Percentiles rank a stretch among this genome's conserved stretches.
Conservation (phyloP, 2,888 invertebrate species). For the Netelia fuscicornis region DNA sequence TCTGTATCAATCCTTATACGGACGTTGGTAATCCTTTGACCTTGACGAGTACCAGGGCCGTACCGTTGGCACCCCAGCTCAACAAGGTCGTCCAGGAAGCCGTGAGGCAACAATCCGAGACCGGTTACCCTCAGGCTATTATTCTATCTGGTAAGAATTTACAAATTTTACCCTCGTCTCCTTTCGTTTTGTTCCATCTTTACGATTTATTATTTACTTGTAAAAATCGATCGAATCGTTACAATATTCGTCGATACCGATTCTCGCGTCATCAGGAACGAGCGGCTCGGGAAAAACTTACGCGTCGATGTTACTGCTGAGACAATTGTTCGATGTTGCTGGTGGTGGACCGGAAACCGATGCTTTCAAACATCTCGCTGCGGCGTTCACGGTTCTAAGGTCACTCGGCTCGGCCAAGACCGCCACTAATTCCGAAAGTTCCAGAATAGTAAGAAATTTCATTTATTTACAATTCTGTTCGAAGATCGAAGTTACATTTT, state of each 20-base stretch:
- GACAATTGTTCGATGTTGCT: conserved; percentile 96
- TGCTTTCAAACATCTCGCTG: conserved; percentile 97
- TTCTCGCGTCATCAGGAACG: conserved; percentile 87
- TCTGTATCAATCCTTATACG: conserved; percentile 95
- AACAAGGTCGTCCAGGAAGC: conserved; percentile 96
- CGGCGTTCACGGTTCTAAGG: conserved; percentile 96
- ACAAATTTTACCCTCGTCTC: not conserved
- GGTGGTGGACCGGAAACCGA: conserved; percentile 98
- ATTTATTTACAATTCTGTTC: not conserved
- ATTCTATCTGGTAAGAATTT: conserved; percentile 91
- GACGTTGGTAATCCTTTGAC: conserved; percentile 95
- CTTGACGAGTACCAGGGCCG: conserved; percentile 91
- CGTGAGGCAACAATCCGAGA: conserved; percentile 96
- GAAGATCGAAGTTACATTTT: not conserved
- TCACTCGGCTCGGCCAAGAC: conserved; percentile 97
- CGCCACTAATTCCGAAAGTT: conserved; percentile 95
- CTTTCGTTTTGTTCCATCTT: not conserved
- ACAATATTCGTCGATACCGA: conserved; percentile 26
- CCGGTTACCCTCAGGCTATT: conserved; percentile 97
- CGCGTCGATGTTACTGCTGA: conserved; percentile 95
- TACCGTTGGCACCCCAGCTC: conserved; percentile 92
- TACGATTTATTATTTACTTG: not conserved
- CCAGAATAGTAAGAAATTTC: conserved; percentile 91
- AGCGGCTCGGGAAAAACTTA: conserved; percentile 98
- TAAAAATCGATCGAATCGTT: not conserved